Percentiles rank a stretch among this genome's conserved stretches.
Evolutionary conservation across 2,113 vertebrate genomes (phyloP).

Genomic region (Oriolus oriolus): DNA sequence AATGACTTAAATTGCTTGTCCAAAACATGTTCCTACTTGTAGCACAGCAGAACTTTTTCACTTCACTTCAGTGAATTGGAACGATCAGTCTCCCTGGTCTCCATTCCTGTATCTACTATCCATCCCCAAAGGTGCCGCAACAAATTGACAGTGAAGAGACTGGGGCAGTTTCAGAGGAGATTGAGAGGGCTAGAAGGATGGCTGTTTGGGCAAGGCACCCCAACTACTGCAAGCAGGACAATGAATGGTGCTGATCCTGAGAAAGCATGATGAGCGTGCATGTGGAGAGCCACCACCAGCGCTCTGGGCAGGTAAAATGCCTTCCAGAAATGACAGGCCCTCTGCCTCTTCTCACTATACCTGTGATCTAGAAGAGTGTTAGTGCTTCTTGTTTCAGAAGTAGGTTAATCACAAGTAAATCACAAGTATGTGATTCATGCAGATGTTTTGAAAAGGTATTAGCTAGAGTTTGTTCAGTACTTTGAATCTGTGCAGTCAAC

Average conservation of each 20-base stretch:
- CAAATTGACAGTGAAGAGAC: background rate
- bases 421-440: background rate
- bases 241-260: background rate
- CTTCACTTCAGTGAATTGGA: background rate
- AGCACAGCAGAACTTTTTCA: background rate
- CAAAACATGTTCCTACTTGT: background rate
- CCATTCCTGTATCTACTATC: background rate
- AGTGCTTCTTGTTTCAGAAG: background rate
- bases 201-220: background rate
- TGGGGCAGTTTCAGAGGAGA: background rate
- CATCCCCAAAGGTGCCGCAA: background rate
- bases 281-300: background rate
- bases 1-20: background rate
- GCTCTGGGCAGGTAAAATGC: background rate
- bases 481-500: background rate
- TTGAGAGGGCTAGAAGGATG: background rate
- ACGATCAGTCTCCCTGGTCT: background rate
- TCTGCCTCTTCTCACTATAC: background rate
- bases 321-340: accelerated
- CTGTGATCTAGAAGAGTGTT: background rate
- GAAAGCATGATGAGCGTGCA: accelerated
- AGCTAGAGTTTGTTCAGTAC: background rate
- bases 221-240: background rate
- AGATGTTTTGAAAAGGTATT: background rate
- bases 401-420: background rate